Conservation (phyloP, 1,140 invertebrate species). For the Littorina saxatilis region DNA sequence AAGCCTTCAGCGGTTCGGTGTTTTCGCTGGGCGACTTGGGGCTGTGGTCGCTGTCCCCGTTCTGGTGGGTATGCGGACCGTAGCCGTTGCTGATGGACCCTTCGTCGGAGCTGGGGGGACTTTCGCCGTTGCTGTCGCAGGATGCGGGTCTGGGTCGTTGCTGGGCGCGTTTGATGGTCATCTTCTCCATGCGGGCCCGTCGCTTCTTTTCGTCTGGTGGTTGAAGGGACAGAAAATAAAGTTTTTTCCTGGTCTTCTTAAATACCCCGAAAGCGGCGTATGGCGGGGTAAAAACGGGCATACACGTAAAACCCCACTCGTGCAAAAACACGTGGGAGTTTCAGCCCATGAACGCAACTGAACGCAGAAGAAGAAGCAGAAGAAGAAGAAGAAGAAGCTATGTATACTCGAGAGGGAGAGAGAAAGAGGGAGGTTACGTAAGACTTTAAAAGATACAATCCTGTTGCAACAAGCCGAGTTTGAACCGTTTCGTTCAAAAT, state of each 20-base stretch:
- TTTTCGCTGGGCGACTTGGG: neutral
- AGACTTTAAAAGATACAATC: too few species aligned
- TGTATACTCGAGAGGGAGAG: neutral
- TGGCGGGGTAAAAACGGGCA: neutral
- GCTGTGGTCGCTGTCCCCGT: neutral
- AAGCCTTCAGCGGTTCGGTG: neutral
- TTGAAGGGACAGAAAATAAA: neutral
- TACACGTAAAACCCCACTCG: neutral
- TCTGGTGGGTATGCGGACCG: neutral
- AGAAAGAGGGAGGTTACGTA: too few species aligned
- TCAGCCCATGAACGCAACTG: neutral
- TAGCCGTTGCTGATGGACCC: neutral
- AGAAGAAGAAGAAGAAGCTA: neutral
- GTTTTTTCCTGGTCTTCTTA: neutral
- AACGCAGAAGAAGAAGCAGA: neutral
- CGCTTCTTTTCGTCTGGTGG: conserved; percentile 11
- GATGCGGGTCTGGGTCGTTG: neutral
- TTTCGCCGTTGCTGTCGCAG: neutral
- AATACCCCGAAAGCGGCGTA: neutral
- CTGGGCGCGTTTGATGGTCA: neutral
- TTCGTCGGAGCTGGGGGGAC: neutral
- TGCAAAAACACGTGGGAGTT: neutral
- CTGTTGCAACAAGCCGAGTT: too few species aligned
- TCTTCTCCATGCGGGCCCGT: neutral
- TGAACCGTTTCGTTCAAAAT: too few species aligned